phyloP scores from a whole-genome alignment of 30 jellyfish, hydroid and myxozoan genomes.

The Aurelia aurita complex sp. Pacific region DNA sequence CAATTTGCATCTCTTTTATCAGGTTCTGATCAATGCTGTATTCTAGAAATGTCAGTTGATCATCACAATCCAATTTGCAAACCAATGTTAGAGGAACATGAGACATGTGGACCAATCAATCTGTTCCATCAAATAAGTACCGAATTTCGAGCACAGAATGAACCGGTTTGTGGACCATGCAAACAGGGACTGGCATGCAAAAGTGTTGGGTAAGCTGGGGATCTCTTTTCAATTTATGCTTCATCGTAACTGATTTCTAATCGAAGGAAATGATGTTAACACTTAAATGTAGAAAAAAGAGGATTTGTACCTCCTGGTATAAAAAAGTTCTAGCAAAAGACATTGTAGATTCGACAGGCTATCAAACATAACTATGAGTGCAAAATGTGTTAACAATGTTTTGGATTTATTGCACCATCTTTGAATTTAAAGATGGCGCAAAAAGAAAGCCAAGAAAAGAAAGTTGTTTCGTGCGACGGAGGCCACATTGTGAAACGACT shows the following conservation, averaged over 20 bases:
- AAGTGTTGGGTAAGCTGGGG: conserved; percentile 82
- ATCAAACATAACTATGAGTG: too few species aligned
- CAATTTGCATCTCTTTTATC: background rate
- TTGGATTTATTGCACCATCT: too few species aligned
- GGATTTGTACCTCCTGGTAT: too few species aligned
- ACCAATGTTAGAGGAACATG: conserved; percentile 95
- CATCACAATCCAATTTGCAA: conserved; percentile 86
- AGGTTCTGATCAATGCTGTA: conserved; percentile 59
- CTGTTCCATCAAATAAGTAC: conserved; percentile 80
- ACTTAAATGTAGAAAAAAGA: too few species aligned
- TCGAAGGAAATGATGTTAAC: background rate
- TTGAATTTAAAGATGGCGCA: too few species aligned
- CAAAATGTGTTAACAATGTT: too few species aligned
- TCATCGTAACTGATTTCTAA: background rate
- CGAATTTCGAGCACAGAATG: conserved; percentile 62
- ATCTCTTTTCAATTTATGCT: background rate
- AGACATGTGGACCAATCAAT: conserved; percentile 97
- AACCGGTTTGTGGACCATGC: conserved; percentile 98
- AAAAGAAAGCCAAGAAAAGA: too few species aligned
- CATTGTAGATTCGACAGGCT: too few species aligned
- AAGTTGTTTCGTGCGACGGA: too few species aligned
- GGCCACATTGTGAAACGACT: too few species aligned
- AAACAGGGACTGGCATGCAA: conserved; percentile 87
- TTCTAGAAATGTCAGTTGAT: conserved; percentile 77
- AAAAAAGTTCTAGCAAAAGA: too few species aligned